Conservation (phyloP, 2,888 invertebrate genomes). For the Drosophila prolongata region DNA sequence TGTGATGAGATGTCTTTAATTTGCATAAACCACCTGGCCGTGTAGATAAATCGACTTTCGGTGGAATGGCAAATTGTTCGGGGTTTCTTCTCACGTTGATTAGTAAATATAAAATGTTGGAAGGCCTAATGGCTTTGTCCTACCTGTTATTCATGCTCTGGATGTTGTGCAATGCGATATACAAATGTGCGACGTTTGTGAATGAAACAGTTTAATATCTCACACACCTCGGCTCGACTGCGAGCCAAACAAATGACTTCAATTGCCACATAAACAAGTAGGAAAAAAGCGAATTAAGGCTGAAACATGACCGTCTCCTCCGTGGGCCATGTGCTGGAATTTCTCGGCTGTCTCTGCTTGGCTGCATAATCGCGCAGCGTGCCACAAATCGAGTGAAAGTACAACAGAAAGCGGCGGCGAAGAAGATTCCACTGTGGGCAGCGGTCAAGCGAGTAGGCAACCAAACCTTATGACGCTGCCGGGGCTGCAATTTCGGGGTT, state of each 20-base stretch:
- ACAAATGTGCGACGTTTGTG: constrained; percentile 37
- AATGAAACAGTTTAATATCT: constrained; percentile 46
- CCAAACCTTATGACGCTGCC: constrained; percentile 27
- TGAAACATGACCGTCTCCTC: constrained; percentile 48
- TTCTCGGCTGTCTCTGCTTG: constrained; percentile 54
- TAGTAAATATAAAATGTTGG: constrained; percentile 32
- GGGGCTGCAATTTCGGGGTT: constrained; percentile 54
- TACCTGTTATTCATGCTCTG: constrained; percentile 65
- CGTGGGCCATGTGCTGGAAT: constrained; percentile 54
- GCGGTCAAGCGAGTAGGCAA: constrained; percentile 46
- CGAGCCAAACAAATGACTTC: constrained; percentile 69
- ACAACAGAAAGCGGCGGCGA: constrained; percentile 58
- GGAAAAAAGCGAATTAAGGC: constrained; percentile 50
- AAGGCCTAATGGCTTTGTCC: constrained; percentile 24
- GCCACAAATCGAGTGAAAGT: constrained; percentile 68
- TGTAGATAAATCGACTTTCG: constrained; percentile 42
- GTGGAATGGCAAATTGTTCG: constrained; percentile 53
- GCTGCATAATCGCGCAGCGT: constrained; percentile 70
- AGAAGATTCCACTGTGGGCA: constrained; percentile 38
- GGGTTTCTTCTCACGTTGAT: constrained; percentile 68
- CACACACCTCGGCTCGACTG: constrained; percentile 43
- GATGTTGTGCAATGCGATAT: constrained; percentile 64
- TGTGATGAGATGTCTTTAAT: constrained; percentile 51
- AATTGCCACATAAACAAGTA: constrained; percentile 45
- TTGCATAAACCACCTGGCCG: constrained; percentile 62